Percentiles rank a stretch among this genome's conserved stretches.
Evolutionary conservation across 2,888 invertebrate species (phyloP).

Genomic region (Gibbula magus): DNA sequence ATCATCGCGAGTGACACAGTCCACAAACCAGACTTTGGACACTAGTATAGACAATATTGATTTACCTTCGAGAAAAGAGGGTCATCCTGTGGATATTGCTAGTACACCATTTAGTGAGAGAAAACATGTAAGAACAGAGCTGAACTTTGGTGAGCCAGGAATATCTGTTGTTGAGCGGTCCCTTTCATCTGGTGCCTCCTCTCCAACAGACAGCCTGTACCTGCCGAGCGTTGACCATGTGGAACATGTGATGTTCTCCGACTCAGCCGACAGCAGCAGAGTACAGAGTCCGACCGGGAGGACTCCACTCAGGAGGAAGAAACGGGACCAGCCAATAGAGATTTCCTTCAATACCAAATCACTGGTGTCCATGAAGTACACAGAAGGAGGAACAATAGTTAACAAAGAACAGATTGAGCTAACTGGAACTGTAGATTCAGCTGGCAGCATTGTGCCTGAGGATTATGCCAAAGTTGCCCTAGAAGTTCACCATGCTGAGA

Average conservation of each 20-base stretch:
- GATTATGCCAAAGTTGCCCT: constrained; percentile 36
- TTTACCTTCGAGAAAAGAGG: no score
- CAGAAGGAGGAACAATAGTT: background rate
- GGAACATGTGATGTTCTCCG: constrained; percentile 5
- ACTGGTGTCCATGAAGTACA: background rate
- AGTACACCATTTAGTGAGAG: background rate
- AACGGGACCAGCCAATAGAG: background rate
- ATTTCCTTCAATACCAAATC: constrained; percentile 4
- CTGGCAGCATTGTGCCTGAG: constrained; percentile 23
- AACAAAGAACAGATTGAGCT: constrained; percentile 8
- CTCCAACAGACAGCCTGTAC: background rate
- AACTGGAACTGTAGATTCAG: background rate
- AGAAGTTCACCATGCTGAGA: constrained; percentile 58
- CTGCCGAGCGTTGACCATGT: background rate
- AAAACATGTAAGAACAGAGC: constrained; percentile 9
- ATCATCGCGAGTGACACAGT: background rate
- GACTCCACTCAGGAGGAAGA: background rate
- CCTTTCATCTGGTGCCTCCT: background rate
- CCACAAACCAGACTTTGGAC: background rate
- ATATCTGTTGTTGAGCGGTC: background rate
- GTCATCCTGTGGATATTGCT: background rate
- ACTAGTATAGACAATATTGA: background rate
- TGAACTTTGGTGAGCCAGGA: background rate
- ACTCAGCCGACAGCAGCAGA: background rate
- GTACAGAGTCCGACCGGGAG: background rate